Conservation (phyloP, 2,888 invertebrate species). For the Quadriops clusia region DNA sequence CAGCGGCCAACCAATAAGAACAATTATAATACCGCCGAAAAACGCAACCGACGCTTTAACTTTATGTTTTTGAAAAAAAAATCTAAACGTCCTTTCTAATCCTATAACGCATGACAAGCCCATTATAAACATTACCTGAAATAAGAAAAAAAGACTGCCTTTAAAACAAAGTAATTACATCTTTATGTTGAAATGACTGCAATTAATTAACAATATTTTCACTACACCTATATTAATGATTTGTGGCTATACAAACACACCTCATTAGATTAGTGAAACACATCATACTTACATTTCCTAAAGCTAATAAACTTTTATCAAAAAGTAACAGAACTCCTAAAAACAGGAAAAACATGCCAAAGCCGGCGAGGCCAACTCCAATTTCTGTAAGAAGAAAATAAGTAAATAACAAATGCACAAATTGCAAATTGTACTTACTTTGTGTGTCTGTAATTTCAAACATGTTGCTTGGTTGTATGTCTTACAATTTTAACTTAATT, state of each 20-base stretch:
- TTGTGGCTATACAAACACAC: too few species aligned
- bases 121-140: slow-evolving; percentile 88
- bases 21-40: slow-evolving; percentile 85
- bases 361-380: slow-evolving; percentile 91
- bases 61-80: slow-evolving; percentile 97
- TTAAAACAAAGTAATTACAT: slow-evolving; percentile 6
- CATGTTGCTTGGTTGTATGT: slow-evolving; percentile 40
- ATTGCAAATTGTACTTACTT: slow-evolving; percentile 47
- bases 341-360: slow-evolving; percentile 90
- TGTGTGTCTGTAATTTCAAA: slow-evolving; percentile 75
- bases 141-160: slow-evolving; percentile 25
- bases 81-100: slow-evolving; percentile 84
- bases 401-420: slow-evolving; percentile 1
- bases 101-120: slow-evolving; percentile 96
- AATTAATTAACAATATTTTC: too few species aligned
- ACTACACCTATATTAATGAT: too few species aligned
- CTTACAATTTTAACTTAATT: background rate
- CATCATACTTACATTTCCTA: slow-evolving; percentile 92
- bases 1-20: slow-evolving; percentile 90
- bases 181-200: background rate
- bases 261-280: too few species aligned
- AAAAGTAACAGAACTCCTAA: slow-evolving; percentile 87
- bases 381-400: slow-evolving; percentile 61
- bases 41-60: slow-evolving; percentile 80
- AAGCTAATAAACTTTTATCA: slow-evolving; percentile 94